Evolutionary conservation across 2,797 vertebrate genomes (phyloP), one percentile per base, ranked within the genome.

Genomic region (Sebastes taczanowskii): DNA sequence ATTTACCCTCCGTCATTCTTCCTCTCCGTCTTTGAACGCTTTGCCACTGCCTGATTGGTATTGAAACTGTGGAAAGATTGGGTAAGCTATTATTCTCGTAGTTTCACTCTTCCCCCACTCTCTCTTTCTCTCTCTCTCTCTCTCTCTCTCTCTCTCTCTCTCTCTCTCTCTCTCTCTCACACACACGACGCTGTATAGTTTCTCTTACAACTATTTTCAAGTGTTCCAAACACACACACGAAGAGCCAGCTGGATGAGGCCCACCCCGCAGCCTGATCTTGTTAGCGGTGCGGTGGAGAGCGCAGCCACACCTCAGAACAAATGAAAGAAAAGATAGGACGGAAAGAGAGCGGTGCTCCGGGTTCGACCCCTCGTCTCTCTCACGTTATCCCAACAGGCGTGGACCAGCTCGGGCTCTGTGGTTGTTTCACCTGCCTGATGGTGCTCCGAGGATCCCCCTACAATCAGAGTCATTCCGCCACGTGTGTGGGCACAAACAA

Each of bases 241-340:
- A 69, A 85, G 85, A 90, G 80, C 90, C 91, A 92, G 91, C 89
- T 92, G 87, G 89, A 86, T 49, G 87, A 88, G 88, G 89, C 90
- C 91, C 92, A 93, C 84, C 89, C 91, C 73, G 80, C 94, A 95
- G 92, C 94, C 93, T 95, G 94, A 93, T 95, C 91, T 94, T 90
- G 93, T 95, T 95, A 95, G 92, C 53, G 55, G 85, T 85, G 92
- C 34, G 78, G 86, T 73, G 74, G 73, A 91, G 88, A 94, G 89
- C 2, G 20, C 80, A 67, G 89, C 93, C 94, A 95, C 94, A 93
- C 92, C 93, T 94, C 88, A 71, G 71, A 82, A 87, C 74, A 92
- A 91, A 87, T 80, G 34, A 91, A 86, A 89, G 87, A 73, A 86
- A 89, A 77, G 87, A 90, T 81, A 78, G 82, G 80, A 80, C 74